These are phyloP conservation scores for Nematolebias whitei DNA, from an alignment of 2,113 vertebrate species.

Conservation along the genomic window DNA sequence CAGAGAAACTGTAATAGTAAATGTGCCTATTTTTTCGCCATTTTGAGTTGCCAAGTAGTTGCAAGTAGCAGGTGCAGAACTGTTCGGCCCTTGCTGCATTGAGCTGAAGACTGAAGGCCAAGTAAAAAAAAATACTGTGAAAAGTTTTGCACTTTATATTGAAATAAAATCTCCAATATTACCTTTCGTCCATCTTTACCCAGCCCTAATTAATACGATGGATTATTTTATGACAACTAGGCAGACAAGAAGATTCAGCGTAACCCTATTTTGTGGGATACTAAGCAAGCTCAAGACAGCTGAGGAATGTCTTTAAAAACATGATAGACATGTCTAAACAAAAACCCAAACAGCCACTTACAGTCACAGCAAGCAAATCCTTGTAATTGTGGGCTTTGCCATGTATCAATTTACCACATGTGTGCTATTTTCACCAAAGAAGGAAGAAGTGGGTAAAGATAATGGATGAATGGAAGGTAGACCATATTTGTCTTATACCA, in stretches of 20 bases:
- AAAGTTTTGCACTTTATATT: no score
- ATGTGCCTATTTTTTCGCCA: no score
- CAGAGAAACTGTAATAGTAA: no score
- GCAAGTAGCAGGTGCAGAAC: no score
- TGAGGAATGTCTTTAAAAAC: conserved; percentile 52
- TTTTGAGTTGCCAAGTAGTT: no score
- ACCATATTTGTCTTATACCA: neutral
- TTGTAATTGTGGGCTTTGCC: conserved; percentile 29
- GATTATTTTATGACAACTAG: conserved; percentile 3
- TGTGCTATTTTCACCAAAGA: conserved; percentile 1
- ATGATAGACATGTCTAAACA: conserved; percentile 51
- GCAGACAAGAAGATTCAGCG: conserved; percentile 11
- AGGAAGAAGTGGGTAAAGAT: no score
- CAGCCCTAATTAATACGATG: neutral
- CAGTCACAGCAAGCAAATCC: conserved; percentile 7
- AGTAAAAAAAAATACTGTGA: no score
- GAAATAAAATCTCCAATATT: no score
- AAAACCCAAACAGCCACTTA: conserved; percentile 48
- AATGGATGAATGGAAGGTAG: no score
- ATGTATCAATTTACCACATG: conserved; percentile 8
- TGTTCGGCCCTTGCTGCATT: no score
- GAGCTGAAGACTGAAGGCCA: no score
- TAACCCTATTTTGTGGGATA: conserved; percentile 28
- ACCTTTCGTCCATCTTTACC: neutral
- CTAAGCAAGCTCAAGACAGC: conserved; percentile 21